Evolutionary conservation across 2,113 vertebrate species (phyloP).

Genomic region (Oryzias javanicus): DNA sequence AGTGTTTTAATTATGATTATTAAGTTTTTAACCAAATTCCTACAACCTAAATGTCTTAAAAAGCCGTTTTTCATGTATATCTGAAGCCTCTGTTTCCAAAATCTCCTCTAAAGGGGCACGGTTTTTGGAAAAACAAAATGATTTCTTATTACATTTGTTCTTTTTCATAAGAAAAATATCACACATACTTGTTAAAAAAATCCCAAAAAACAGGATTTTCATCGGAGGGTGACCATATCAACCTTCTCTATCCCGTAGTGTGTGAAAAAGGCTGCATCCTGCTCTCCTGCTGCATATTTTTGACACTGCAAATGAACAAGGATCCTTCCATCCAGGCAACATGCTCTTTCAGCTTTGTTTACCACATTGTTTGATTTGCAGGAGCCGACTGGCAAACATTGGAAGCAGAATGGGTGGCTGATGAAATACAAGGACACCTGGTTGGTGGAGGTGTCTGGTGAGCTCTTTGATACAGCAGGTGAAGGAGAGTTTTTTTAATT

Average conservation of each 20-base stretch:
- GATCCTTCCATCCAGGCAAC: constrained; percentile 34
- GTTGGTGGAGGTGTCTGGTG: constrained; percentile 15
- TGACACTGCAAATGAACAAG: constrained; percentile 35
- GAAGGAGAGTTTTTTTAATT: background rate
- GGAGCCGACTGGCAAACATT: constrained; percentile 39
- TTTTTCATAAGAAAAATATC: too few species aligned
- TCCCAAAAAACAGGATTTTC: too few species aligned
- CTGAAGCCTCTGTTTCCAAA: too few species aligned
- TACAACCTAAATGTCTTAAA: too few species aligned
- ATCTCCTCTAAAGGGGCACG: too few species aligned
- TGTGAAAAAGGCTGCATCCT: constrained; percentile 52
- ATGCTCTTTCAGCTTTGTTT: constrained; percentile 40
- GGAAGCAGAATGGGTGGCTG: constrained; percentile 31
- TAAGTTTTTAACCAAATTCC: too few species aligned
- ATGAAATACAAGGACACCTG: constrained; percentile 57
- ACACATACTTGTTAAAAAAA: too few species aligned
- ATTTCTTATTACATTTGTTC: too few species aligned
- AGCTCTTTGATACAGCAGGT: constrained; percentile 31
- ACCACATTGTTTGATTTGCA: constrained; percentile 27
- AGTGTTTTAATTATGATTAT: too few species aligned
- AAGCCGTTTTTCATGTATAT: too few species aligned
- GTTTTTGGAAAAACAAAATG: too few species aligned
- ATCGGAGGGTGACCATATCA: constrained; percentile 27
- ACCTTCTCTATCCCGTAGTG: constrained; percentile 42
- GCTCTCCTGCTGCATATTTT: constrained; percentile 29